These are phyloP conservation scores for Brachyhypopomus occidentalis DNA, from an alignment of 2,113 vertebrate genomes.

Conservation along the genomic window DNA sequence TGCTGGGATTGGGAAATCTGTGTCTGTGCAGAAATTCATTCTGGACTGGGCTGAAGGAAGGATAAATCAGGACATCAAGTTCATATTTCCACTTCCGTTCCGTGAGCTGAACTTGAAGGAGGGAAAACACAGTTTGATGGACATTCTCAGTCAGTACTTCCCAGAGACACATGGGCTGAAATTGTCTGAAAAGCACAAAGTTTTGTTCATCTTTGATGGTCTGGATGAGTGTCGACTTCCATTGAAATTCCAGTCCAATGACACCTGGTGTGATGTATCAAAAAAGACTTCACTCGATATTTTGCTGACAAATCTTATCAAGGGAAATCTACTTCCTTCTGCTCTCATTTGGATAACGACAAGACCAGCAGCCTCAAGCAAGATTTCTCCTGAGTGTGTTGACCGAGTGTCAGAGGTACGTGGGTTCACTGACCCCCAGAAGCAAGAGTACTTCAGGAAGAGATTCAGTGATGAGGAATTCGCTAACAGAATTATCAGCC, in stretches of 20 bases:
- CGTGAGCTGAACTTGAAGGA: conserved; percentile 31
- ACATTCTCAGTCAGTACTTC: not conserved
- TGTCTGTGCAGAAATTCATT: conserved; percentile 23
- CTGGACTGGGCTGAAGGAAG: conserved; percentile 31
- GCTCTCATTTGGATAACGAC: not conserved
- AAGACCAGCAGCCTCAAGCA: too few relatives aligned
- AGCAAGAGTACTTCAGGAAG: not conserved
- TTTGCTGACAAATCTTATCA: conserved; percentile 23
- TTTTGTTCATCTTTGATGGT: conserved; percentile 1
- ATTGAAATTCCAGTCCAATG: not conserved
- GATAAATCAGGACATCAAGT: conserved; percentile 11
- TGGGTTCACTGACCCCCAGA: not conserved
- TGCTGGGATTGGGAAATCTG: conserved; percentile 12
- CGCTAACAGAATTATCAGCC: conserved; percentile 1
- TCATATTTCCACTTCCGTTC: conserved; percentile 39
- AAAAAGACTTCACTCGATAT: not conserved
- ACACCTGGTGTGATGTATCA: not conserved
- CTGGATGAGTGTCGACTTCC: not conserved
- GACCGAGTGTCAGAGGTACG: not conserved
- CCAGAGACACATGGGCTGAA: not conserved
- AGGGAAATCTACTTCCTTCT: not conserved
- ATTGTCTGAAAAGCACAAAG: not conserved
- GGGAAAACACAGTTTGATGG: not conserved
- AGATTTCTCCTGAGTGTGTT: too few relatives aligned
- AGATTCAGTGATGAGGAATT: not conserved